Evolutionary conservation across 2,113 vertebrate genomes (phyloP).

Genomic region (Periophthalmus modestus): DNA sequence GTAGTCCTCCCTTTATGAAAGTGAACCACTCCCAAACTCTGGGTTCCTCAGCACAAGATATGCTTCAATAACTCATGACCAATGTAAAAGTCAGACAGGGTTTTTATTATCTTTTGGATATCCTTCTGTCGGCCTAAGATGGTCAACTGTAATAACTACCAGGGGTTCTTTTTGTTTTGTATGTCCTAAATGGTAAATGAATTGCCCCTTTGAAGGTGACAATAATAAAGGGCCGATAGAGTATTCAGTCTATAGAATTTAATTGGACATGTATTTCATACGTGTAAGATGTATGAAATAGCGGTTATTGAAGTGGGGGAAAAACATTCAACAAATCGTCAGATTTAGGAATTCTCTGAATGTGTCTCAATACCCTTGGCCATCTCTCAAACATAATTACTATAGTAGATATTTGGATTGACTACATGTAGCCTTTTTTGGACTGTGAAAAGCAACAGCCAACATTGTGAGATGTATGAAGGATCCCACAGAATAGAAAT

Average conservation of each 20-base stretch:
- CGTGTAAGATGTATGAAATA: too few species aligned
- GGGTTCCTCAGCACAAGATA: neutral
- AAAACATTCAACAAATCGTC: too few species aligned
- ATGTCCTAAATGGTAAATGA: too few species aligned
- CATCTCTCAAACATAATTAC: too few species aligned
- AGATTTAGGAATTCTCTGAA: too few species aligned
- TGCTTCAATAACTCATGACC: constrained; percentile 27
- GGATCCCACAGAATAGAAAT: constrained; percentile 14
- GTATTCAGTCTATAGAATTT: too few species aligned
- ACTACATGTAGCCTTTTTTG: neutral
- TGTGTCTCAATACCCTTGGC: neutral
- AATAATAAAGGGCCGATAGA: too few species aligned
- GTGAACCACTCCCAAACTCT: constrained; percentile 9
- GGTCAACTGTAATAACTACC: neutral
- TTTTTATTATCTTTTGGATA: neutral
- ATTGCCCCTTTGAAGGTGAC: too few species aligned
- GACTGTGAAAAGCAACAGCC: neutral
- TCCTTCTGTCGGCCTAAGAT: neutral
- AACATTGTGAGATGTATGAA: neutral
- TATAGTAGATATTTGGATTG: neutral
- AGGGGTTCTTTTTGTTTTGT: too few species aligned
- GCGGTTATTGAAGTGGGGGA: too few species aligned
- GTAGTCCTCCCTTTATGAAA: constrained; percentile 26
- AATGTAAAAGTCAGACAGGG: neutral
- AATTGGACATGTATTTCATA: too few species aligned